Base-by-base conservation (phyloP, 2,797 vertebrate species). In the Acrossocheilus fasciatus region DNA sequence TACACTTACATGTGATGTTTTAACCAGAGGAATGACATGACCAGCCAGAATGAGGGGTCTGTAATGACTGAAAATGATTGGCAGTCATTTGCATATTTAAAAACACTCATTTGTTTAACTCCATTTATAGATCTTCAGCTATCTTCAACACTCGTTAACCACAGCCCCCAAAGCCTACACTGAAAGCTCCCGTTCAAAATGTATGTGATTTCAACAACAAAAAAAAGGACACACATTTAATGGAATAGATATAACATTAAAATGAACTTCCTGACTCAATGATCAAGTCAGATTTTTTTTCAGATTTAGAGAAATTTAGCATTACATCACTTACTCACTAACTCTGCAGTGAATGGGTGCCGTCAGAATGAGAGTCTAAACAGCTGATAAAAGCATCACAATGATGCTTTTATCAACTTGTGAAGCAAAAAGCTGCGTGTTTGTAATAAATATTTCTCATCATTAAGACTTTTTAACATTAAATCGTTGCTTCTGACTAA, bases 31-130 rank as follows among this genome's bases (percentile, higher is more conserved):
- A 84, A 69, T 7, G 17, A 4, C 50, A 70, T 43, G 26, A 34
- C 15, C n/a, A 43, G 23, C 10, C 23, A 66, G 14, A 64, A 64
- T 30, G 41, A 83, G 69, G 14, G 57, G 26, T 30, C 77, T 15
- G 23, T 64, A 20, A 30, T 30, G 50, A 41, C 23, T 74, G 5
- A 73, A 74, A 62, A 34, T 34, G 6, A 45, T 34, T 15, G 18
- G 34, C 50, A 3, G 10, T 11, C 20, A 36, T 82, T 54, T 82
- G 80, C 66, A 82, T 59, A 57, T 82, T 54, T 57, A 82, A 72
- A 70, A 69, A 15, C 34, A n/a, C 34, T 41, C 6, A 11, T 68
- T 68, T 20, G 2, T 64, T 64, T 10, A 68, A 79, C 11, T 80
- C 7, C 6, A 26, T 62, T 62, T 62, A 62, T 20, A 34, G 1